Conservation (phyloP, 2,888 invertebrate genomes). For the Dryococelus australis region DNA sequence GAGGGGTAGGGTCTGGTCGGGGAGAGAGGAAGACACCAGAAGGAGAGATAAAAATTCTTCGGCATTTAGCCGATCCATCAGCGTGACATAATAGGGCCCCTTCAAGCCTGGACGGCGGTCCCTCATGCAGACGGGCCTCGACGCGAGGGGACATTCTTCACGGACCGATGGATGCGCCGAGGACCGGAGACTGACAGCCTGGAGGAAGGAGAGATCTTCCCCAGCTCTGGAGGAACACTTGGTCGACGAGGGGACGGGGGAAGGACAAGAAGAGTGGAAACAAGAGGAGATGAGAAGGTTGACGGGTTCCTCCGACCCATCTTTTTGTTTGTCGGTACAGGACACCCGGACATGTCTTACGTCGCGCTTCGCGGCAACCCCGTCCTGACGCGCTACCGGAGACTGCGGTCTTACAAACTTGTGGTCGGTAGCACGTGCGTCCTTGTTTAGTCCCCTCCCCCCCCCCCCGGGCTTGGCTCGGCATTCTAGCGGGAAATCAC, state of each 20-base stretch:
- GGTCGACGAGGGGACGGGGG: not conserved
- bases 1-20: not conserved
- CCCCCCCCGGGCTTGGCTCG: no score
- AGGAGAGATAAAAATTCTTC: constrained; percentile 6
- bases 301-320: no score
- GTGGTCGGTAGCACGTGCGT: no score
- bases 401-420: no score
- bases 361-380: not conserved
- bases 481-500: no score
- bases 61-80: constrained; percentile 20
- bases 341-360: not conserved
- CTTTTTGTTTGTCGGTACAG: not conserved
- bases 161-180: not conserved
- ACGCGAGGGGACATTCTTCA: not conserved
- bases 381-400: no score
- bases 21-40: not conserved
- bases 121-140: not conserved
- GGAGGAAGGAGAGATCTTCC: not conserved
- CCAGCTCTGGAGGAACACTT: not conserved
- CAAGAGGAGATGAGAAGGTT: not conserved
- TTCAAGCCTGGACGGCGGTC: not conserved
- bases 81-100: constrained; percentile 24
- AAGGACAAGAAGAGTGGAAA: not conserved
- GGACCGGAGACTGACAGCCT: not conserved
- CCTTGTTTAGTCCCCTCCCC: no score